phyloP scores from a whole-genome alignment of 2,888 invertebrate species.

The Thalpophila matura region DNA sequence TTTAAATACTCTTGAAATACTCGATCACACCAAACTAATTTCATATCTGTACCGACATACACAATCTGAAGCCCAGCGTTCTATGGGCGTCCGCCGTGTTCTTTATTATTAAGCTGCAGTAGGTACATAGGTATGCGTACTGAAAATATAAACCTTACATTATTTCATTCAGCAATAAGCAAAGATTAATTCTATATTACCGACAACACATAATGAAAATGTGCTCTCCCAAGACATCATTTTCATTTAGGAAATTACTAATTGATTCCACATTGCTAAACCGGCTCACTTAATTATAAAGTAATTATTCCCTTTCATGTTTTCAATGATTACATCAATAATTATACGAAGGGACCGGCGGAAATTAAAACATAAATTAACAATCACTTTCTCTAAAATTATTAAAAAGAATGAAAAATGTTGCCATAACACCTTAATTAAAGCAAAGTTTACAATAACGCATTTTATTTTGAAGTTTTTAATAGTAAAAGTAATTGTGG shows the following conservation, averaged over 20 bases:
- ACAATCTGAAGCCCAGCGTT: no score
- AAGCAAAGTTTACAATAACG: conserved; percentile 25
- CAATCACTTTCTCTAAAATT: conserved; percentile 51
- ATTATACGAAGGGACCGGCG: conserved; percentile 25
- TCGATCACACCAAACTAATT: no score
- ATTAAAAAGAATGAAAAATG: conserved; percentile 42
- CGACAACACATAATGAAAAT: no score
- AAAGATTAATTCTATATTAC: no score
- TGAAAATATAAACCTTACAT: no score
- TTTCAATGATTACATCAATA: conserved; percentile 29
- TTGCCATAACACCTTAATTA: conserved; percentile 30
- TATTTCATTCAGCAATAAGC: no score
- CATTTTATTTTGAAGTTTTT: conserved; percentile 24
- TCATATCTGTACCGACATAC: no score
- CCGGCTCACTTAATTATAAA: conserved; percentile 15
- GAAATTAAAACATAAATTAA: conserved; percentile 40
- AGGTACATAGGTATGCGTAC: no score
- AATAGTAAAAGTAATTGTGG: conserved; percentile 41
- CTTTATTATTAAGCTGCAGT: no score
- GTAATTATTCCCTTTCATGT: conserved; percentile 6
- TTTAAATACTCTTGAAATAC: no score
- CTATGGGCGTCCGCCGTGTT: no score
- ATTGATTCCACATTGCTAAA: conserved; percentile 5
- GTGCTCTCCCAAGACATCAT: conserved; percentile 22
- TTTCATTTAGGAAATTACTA: conserved; percentile 20